A percentile compares a stretch with the other conserved stretches of the same genome.
phyloP scores from a whole-genome alignment of 2,797 vertebrate genomes.

The Acanthornis magna region DNA sequence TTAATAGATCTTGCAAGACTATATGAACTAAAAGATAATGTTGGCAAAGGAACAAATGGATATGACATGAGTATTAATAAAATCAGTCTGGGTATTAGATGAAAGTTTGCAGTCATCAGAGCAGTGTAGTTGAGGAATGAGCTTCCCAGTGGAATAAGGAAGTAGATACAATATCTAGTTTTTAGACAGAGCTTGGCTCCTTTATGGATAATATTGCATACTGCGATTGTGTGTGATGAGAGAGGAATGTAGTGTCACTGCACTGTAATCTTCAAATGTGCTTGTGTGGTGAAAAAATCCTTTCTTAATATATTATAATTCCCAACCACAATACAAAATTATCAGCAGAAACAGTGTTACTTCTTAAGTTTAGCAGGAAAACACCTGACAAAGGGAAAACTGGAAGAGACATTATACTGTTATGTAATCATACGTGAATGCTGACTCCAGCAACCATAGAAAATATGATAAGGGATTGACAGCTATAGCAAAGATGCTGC shows the following conservation, averaged over 20 bases:
- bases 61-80: not conserved
- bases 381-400: not conserved
- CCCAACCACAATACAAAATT: not conserved
- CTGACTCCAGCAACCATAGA: not conserved
- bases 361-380: not conserved
- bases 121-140: not conserved
- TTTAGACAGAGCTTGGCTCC: not conserved
- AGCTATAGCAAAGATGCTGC: not conserved
- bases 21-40: not conserved
- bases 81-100: not conserved
- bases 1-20: not conserved
- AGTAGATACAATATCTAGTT: not conserved
- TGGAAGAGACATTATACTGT: accelerated
- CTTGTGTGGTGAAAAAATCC: not conserved
- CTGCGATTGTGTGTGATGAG: not conserved
- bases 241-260: not conserved
- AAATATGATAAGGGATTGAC: not conserved
- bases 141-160: not conserved
- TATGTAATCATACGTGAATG: not conserved
- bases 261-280: not conserved
- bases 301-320: not conserved
- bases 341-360: not conserved
- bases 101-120: not conserved
- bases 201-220: not conserved
- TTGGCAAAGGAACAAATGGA: not conserved